A percentile compares a stretch with the other conserved stretches of the same genome.
Evolutionary conservation across 2,113 vertebrate genomes (phyloP).

Genomic region (Gnathonemus longibarbis): DNA sequence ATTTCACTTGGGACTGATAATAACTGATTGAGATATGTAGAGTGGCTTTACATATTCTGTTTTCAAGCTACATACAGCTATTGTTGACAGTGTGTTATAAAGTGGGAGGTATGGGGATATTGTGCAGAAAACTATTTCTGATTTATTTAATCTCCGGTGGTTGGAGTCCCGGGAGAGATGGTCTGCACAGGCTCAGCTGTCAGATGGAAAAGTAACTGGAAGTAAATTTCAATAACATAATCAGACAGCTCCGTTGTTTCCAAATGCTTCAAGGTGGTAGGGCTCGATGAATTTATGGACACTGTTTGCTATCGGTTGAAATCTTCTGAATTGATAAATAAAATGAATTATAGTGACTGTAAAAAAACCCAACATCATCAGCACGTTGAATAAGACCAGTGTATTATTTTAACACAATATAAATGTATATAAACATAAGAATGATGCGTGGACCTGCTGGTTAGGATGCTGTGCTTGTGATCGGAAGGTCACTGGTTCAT

Average conservation of each 20-base stretch:
- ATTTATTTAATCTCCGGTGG: slow-evolving; percentile 2
- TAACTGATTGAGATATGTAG: not conserved
- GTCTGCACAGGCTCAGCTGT: not conserved
- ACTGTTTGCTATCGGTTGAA: not conserved
- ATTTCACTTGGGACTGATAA: not conserved
- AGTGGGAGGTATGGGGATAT: not conserved
- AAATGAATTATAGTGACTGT: not conserved
- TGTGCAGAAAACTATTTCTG: not conserved
- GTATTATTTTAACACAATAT: not conserved
- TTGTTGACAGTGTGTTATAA: not conserved
- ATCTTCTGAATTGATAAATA: not conserved
- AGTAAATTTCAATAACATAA: slow-evolving; percentile 1
- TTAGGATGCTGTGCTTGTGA: not conserved
- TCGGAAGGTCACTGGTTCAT: not conserved
- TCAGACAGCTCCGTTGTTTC: not conserved
- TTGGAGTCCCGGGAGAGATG: not conserved
- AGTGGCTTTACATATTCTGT: not conserved
- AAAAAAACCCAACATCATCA: not conserved
- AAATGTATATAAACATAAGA: not conserved
- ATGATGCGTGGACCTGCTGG: not conserved
- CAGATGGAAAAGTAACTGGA: not conserved
- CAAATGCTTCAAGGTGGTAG: not conserved
- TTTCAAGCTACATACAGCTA: not conserved
- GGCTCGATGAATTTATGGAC: not conserved
- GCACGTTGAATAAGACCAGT: not conserved